A percentile compares a stretch with the other conserved stretches of the same genome.
Evolutionary conservation across 2,113 vertebrate genomes (phyloP).

Genomic region (Hymenochirus boettgeri): DNA sequence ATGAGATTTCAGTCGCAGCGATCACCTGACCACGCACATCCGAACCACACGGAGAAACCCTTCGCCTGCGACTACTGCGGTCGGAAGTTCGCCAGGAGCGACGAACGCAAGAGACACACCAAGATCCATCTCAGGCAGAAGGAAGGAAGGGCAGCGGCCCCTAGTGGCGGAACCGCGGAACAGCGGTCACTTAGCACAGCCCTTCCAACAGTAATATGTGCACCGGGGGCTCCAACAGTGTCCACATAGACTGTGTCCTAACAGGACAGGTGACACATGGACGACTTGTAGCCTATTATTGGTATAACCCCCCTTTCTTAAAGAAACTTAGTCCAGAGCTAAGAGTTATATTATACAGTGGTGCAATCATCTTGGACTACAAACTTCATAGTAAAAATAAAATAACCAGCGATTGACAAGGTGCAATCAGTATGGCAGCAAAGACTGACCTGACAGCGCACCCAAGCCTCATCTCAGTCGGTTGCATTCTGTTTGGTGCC

Average conservation of each 20-base stretch:
- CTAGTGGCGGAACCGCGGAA: slow-evolving; percentile 44
- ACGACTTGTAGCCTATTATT: too few species aligned
- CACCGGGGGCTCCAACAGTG: slow-evolving; percentile 38
- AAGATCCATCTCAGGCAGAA: slow-evolving; percentile 96
- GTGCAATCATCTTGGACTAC: too few species aligned
- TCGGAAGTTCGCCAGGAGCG: slow-evolving; percentile 88
- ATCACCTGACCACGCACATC: slow-evolving; percentile 93
- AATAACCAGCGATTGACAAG: too few species aligned
- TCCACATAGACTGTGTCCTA: slow-evolving; percentile 55
- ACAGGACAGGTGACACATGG: slow-evolving; percentile 50
- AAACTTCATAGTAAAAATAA: too few species aligned
- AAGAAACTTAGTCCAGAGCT: too few species aligned
- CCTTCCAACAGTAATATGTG: slow-evolving; percentile 51
- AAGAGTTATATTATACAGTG: too few species aligned
- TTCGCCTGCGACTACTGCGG: slow-evolving; percentile 94
- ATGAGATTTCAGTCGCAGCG: slow-evolving; percentile 94
- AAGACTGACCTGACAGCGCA: too few species aligned
- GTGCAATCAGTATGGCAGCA: too few species aligned
- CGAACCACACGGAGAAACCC: slow-evolving; percentile 95
- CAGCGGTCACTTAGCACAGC: slow-evolving; percentile 53
- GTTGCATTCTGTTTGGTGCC: too few species aligned
- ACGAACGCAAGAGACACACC: slow-evolving; percentile 91
- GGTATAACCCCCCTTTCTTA: slow-evolving; percentile 54
- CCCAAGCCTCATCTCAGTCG: too few species aligned
- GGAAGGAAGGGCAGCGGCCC: slow-evolving; percentile 71